A percentile compares a stretch with the other conserved stretches of the same genome.
Evolutionary conservation across 2,797 vertebrate species (phyloP).

Genomic region (Glyptemys insculpta): DNA sequence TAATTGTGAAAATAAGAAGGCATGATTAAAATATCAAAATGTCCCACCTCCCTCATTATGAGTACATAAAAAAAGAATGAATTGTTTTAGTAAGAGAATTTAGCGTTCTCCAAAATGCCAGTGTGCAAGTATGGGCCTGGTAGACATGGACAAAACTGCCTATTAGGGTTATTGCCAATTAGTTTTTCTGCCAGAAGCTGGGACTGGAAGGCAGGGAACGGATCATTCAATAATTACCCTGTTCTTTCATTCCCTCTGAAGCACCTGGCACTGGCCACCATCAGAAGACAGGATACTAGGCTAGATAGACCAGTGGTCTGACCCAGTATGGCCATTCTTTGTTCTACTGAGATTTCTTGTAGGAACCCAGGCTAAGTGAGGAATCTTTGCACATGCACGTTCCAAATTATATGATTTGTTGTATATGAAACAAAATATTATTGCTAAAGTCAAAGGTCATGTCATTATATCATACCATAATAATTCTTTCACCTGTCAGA

Average conservation of each 20-base stretch:
- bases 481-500: background rate
- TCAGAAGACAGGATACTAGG: background rate
- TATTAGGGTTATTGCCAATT: background rate
- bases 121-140: background rate
- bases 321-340: background rate
- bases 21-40: background rate
- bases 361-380: background rate
- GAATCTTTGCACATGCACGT: background rate
- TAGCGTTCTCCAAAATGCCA: background rate
- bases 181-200: background rate
- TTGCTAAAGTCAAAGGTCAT: background rate
- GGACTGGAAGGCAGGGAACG: background rate
- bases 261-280: background rate
- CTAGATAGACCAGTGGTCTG: background rate
- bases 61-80: background rate
- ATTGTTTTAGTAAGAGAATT: background rate
- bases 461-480: background rate
- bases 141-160: background rate
- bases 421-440: background rate
- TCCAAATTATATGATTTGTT: rapidly evolving
- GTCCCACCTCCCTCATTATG: background rate
- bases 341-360: background rate
- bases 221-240: background rate
- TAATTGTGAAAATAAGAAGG: background rate
- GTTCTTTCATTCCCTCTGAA: background rate